A percentile compares a stretch with the other conserved stretches of the same genome.
These are phyloP conservation scores for Trogon surrucura DNA, from an alignment of 2,113 vertebrate species.

Conservation along the genomic window DNA sequence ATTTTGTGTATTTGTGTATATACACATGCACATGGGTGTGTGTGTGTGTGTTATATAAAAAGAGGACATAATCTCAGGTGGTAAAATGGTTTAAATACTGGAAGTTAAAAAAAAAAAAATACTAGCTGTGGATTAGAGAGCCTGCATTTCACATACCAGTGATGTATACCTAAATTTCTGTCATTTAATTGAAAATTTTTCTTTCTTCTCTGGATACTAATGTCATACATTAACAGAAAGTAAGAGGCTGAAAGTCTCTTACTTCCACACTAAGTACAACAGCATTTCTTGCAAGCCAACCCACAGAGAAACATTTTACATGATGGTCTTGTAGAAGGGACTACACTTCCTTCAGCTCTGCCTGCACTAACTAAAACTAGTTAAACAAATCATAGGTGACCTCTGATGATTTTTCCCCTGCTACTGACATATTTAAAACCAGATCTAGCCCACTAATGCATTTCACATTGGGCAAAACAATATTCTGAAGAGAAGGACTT, in stretches of 20 bases:
- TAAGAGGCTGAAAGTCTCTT: background rate
- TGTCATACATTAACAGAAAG: background rate
- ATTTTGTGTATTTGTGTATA: background rate
- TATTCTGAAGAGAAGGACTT: background rate
- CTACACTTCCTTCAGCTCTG: background rate
- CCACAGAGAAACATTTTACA: background rate
- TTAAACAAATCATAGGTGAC: background rate
- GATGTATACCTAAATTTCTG: background rate
- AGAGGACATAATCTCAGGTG: background rate
- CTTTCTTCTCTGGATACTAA: background rate
- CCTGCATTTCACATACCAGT: background rate
- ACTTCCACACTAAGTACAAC: background rate
- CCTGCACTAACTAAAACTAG: background rate
- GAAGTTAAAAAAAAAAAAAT: background rate
- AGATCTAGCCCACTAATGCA: background rate
- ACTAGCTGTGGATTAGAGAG: background rate
- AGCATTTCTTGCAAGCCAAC: background rate
- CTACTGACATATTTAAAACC: background rate
- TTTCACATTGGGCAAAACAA: background rate
- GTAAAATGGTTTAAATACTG: background rate
- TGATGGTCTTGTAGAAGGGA: background rate
- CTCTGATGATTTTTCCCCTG: background rate
- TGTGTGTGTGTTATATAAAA: background rate
- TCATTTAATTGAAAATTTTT: background rate
- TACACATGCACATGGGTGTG: background rate